These are phyloP conservation scores for Diarsia brunnea DNA, from an alignment of 2,888 invertebrate species.

Conservation along the genomic window DNA sequence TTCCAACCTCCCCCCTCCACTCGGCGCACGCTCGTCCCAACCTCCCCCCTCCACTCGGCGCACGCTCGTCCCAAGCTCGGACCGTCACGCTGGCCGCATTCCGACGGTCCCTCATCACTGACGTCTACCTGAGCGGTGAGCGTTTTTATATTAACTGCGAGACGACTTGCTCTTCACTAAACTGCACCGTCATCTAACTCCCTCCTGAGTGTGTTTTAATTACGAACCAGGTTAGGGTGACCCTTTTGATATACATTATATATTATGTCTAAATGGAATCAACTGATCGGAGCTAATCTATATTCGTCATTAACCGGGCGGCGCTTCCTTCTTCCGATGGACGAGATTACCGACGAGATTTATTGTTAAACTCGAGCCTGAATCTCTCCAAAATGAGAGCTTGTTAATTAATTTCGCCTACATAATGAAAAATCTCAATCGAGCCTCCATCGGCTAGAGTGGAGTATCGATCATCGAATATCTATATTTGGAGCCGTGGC, in stretches of 20 bases:
- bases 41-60: not conserved
- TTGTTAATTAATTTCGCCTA: slow-evolving; percentile 58
- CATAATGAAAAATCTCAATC: slow-evolving; percentile 39
- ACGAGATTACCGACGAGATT: slow-evolving; percentile 53
- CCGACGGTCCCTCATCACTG: slow-evolving; percentile 29
- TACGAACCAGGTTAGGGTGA: slow-evolving; percentile 6
- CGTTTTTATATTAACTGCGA: slow-evolving; percentile 41
- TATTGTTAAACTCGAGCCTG: slow-evolving; percentile 43
- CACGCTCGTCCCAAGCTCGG: slow-evolving; percentile 6
- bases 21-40: not conserved
- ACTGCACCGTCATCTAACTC: slow-evolving; percentile 17
- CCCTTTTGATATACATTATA: slow-evolving; percentile 7
- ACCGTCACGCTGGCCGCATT: slow-evolving; percentile 27
- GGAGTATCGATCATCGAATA: slow-evolving; percentile 32
- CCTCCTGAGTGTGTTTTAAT: slow-evolving; percentile 15
- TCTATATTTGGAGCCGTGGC: slow-evolving; percentile 31
- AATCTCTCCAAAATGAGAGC: slow-evolving; percentile 44
- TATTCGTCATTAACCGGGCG: slow-evolving; percentile 51
- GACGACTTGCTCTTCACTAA: slow-evolving; percentile 17
- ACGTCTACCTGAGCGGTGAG: slow-evolving; percentile 7
- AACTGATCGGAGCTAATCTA: slow-evolving; percentile 50
- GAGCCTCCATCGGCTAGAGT: slow-evolving; percentile 23
- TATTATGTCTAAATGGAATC: slow-evolving; percentile 9
- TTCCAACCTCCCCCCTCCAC: not conserved
- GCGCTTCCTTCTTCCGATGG: slow-evolving; percentile 40